These are phyloP conservation scores for Ammospiza nelsoni DNA, from an alignment of 2,113 vertebrate genomes.

Conservation along the genomic window DNA sequence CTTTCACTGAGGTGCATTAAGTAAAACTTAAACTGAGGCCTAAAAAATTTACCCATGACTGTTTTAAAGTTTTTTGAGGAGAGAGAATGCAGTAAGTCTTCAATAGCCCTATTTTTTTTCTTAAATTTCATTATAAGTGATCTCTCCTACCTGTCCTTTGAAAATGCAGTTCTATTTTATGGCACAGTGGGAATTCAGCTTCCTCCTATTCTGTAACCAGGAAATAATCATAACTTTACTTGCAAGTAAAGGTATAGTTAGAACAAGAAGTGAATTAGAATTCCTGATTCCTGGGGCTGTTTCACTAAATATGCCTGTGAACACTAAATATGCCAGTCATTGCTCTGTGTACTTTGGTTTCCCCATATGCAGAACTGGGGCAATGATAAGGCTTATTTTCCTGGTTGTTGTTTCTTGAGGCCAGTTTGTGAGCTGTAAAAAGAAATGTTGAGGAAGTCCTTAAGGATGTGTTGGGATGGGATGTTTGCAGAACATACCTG, in stretches of 20 bases:
- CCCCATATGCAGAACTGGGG: neutral
- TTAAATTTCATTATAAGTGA: neutral
- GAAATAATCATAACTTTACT: neutral
- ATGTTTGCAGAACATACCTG: constrained; percentile 87
- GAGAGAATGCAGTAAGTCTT: neutral
- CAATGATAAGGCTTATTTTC: neutral
- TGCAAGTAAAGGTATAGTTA: neutral
- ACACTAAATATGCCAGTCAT: neutral
- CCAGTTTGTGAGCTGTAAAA: neutral
- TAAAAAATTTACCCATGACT: neutral
- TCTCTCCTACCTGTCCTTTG: neutral
- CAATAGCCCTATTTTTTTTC: neutral
- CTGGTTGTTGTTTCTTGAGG: neutral
- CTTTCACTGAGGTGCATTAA: neutral
- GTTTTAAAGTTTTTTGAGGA: neutral
- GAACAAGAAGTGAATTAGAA: neutral
- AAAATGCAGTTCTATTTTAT: neutral
- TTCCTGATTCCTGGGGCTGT: neutral
- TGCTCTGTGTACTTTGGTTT: neutral
- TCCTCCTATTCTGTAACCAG: neutral
- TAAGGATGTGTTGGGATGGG: neutral
- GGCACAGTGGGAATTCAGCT: neutral
- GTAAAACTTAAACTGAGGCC: neutral
- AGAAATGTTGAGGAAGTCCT: neutral
- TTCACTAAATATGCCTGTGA: neutral